Conservation (phyloP, 2,797 vertebrate genomes). For the Psittacula derbiana region DNA sequence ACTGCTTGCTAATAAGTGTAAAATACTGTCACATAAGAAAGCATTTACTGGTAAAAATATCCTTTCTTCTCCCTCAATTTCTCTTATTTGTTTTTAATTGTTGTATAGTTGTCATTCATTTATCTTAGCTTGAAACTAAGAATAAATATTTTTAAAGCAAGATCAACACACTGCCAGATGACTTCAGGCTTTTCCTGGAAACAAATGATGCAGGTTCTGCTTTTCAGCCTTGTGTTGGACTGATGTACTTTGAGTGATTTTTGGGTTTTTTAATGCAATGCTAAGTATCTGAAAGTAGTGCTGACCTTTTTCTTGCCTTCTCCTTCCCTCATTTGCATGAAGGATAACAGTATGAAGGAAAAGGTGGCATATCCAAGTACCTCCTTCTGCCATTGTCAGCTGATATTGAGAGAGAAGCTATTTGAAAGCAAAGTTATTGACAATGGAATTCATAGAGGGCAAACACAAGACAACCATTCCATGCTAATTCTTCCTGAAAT, state of each 20-base stretch:
- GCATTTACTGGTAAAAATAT: not conserved
- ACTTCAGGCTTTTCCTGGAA: slow-evolving; percentile 11
- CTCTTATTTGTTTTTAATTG: not conserved
- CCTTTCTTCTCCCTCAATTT: not conserved
- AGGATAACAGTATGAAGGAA: not conserved
- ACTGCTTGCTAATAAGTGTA: not conserved
- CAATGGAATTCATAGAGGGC: not conserved
- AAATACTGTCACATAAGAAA: not conserved
- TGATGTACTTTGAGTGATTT: not conserved
- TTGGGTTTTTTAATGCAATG: not conserved
- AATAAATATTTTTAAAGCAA: slow-evolving; percentile 13
- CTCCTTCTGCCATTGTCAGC: not conserved
- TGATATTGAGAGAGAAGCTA: not conserved
- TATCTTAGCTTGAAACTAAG: not conserved
- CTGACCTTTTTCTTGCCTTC: not conserved
- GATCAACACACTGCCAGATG: not conserved
- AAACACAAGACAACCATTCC: not conserved
- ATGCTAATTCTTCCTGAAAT: not conserved
- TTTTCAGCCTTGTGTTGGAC: not conserved
- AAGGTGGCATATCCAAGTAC: not conserved
- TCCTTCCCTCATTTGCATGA: not conserved
- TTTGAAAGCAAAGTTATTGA: not conserved
- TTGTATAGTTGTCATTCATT: not conserved
- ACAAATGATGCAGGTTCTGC: not conserved
- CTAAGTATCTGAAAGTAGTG: not conserved